A percentile compares a stretch with the other conserved stretches of the same genome.
Evolutionary conservation across 1,140 invertebrate species (phyloP).

Genomic region (Orussus abietinus): DNA sequence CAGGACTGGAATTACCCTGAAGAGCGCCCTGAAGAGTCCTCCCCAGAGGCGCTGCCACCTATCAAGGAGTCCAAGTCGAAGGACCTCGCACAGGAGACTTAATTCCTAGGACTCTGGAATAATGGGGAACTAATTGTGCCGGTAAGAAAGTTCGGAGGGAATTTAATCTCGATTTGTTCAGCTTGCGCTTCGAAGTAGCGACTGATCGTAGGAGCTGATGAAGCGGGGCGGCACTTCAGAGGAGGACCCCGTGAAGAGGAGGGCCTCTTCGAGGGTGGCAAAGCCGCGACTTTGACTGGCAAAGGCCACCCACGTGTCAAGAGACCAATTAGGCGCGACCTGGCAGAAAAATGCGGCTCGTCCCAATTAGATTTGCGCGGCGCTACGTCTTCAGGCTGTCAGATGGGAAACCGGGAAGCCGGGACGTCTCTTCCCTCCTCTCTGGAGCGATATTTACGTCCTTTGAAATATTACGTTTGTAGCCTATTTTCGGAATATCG

Average conservation of each 20-base stretch:
- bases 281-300: conserved; percentile 15
- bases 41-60: too few species aligned
- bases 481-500: conserved; percentile 24
- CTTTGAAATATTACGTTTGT: conserved; percentile 31
- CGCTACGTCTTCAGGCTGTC: neutral
- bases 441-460: conserved; percentile 23
- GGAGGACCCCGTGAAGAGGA: neutral
- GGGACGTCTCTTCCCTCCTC: conserved; percentile 5
- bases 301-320: conserved; percentile 23
- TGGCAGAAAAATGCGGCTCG: conserved; percentile 24
- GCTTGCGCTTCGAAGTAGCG: too few species aligned
- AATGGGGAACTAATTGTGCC: too few species aligned
- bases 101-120: too few species aligned
- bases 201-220: too few species aligned
- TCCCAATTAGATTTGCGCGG: conserved; percentile 26
- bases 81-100: too few species aligned
- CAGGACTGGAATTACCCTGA: conserved; percentile 72
- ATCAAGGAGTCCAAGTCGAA: too few species aligned
- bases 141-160: too few species aligned
- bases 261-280: neutral
- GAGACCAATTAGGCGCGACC: conserved; percentile 28
- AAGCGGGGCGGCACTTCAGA: too few species aligned
- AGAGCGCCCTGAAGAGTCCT: too few species aligned
- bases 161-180: too few species aligned
- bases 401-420: conserved; percentile 4